A percentile compares a stretch with the other conserved stretches of the same genome.
Conservation (phyloP, 2,113 vertebrate species). For the Peromyscus californicus region DNA sequence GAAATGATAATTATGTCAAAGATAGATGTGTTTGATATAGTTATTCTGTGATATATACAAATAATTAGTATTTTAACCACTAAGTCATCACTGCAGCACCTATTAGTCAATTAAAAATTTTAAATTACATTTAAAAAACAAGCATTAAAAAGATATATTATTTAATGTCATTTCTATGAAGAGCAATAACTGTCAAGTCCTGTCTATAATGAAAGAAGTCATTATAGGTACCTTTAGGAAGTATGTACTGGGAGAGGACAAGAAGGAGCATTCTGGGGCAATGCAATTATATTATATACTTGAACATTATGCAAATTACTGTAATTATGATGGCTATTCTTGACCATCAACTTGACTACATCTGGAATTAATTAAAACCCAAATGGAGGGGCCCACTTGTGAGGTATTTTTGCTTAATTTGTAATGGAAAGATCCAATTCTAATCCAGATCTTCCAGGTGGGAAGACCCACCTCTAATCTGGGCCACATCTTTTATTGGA, state of each 20-base stretch:
- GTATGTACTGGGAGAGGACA: background rate
- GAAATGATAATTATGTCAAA: background rate
- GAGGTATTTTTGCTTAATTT: background rate
- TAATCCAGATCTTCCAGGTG: background rate
- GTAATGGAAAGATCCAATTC: background rate
- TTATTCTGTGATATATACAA: background rate
- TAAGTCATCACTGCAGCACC: background rate
- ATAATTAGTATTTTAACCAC: background rate
- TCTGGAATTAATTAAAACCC: background rate
- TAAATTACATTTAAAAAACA: background rate
- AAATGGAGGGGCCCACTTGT: background rate
- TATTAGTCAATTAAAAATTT: background rate
- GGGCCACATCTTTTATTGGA: background rate
- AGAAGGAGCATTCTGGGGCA: background rate
- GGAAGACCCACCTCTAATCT: background rate
- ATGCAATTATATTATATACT: background rate
- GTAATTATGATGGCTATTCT: background rate
- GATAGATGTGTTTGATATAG: background rate
- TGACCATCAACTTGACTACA: background rate
- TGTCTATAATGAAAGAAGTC: background rate
- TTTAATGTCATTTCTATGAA: background rate
- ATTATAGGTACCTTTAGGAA: background rate
- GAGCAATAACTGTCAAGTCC: background rate
- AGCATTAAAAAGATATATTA: background rate
- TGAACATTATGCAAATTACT: conserved; percentile 17